Conservation (phyloP, 1,140 invertebrate genomes). For the Mactra quadrangularis region DNA sequence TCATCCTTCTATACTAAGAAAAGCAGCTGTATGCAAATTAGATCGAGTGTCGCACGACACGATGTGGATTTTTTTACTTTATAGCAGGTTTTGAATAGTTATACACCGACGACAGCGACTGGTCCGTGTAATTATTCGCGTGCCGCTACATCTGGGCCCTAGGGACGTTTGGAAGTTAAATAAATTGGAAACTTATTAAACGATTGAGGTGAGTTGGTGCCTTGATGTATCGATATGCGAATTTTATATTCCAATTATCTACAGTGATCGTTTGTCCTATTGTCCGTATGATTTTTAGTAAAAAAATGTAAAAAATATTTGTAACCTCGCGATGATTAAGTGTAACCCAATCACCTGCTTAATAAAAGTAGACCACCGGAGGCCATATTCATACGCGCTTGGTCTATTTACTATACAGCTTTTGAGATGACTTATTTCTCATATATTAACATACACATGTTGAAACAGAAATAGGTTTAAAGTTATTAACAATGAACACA, state of each 20-base stretch:
- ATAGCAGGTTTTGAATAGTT: no score
- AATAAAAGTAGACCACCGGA: not conserved
- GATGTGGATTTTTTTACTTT: not conserved
- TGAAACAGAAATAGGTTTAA: no score
- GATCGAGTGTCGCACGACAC: constrained; percentile 12
- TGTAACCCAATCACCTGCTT: constrained; percentile 25
- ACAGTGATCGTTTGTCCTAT: constrained; percentile 3
- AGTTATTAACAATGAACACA: no score
- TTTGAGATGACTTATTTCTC: no score
- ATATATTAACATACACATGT: no score
- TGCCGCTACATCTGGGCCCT: constrained; percentile 58
- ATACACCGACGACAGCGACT: not conserved
- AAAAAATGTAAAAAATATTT: constrained; percentile 2
- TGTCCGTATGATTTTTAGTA: constrained; percentile 11
- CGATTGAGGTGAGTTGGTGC: not conserved
- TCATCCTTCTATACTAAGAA: constrained; percentile 19
- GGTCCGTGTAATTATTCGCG: constrained; percentile 58
- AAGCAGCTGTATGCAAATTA: constrained; percentile 60
- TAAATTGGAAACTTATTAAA: constrained; percentile 17
- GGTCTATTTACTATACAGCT: no score
- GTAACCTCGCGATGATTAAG: not conserved
- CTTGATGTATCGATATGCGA: not conserved
- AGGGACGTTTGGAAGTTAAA: constrained; percentile 8
- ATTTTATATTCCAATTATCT: not conserved
- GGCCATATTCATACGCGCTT: constrained; percentile 13